A percentile compares a stretch with the other conserved stretches of the same genome.
phyloP scores from a whole-genome alignment of 2,888 invertebrate genomes.

The Sphaeridia pumilis region DNA sequence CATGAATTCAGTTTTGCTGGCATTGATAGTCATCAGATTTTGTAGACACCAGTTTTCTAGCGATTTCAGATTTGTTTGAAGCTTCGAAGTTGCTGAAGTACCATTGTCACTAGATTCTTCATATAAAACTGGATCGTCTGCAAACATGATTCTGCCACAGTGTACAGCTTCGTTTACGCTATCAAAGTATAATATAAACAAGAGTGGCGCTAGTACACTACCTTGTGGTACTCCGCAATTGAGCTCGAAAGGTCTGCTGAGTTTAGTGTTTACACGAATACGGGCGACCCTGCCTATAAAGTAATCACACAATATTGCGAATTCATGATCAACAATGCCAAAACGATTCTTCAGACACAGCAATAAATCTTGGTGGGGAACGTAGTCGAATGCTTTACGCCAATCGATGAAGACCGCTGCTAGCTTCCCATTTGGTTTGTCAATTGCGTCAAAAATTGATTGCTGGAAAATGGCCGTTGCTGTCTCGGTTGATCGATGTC shows the following conservation, averaged over 20 bases:
- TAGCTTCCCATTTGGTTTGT: not conserved
- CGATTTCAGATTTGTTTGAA: too few species aligned
- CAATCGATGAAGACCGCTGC: conserved; percentile 4
- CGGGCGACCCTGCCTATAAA: not conserved
- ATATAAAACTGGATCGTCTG: too few species aligned
- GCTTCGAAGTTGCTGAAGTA: too few species aligned
- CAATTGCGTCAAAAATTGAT: not conserved
- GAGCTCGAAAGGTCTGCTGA: not conserved
- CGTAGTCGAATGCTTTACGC: conserved; percentile 3
- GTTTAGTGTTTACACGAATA: not conserved
- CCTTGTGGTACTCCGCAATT: not conserved
- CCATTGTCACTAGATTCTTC: too few species aligned
- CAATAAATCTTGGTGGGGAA: not conserved
- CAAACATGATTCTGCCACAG: too few species aligned
- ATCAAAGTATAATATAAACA: too few species aligned
- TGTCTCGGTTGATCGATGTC: not conserved
- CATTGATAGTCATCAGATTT: too few species aligned
- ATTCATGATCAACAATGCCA: not conserved
- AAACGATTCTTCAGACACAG: not conserved
- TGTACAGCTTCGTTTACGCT: too few species aligned
- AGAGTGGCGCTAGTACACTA: too few species aligned
- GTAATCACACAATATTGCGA: not conserved
- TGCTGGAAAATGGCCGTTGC: conserved; percentile 1
- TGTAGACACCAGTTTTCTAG: too few species aligned
- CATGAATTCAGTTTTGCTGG: too few species aligned